Conservation (phyloP, 2,888 invertebrate genomes). For the Melikaiella ostensackeni region DNA sequence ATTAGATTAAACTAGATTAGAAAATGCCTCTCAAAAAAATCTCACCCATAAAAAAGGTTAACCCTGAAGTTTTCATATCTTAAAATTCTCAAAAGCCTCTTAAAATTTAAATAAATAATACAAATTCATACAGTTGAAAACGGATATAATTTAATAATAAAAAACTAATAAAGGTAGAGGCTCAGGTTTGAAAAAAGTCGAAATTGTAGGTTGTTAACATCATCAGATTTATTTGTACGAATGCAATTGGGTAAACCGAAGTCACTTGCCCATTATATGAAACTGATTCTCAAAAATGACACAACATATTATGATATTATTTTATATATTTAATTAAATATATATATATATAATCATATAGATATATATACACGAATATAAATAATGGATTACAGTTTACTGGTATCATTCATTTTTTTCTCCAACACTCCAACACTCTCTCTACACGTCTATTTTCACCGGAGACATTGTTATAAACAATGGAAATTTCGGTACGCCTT, state of each 20-base stretch:
- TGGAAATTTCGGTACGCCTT: conserved; percentile 37
- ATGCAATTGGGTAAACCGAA: conserved; percentile 2
- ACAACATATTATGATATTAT: background rate
- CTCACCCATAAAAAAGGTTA: no score
- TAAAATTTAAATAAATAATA: no score
- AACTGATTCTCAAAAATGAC: background rate
- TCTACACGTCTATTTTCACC: conserved; percentile 35
- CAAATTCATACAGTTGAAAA: no score
- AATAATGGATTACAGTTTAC: conserved; percentile 27
- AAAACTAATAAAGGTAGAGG: background rate
- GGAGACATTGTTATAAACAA: conserved; percentile 35
- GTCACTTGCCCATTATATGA: background rate
- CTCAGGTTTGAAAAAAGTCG: background rate
- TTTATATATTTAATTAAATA: background rate
- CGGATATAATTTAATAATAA: background rate
- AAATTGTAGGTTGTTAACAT: background rate
- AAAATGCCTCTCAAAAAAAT: no score
- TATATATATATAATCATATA: conserved; percentile 5
- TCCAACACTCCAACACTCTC: conserved; percentile 26
- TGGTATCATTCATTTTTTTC: conserved; percentile 27
- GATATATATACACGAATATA: conserved; percentile 17
- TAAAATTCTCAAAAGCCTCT: no score
- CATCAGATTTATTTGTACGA: background rate
- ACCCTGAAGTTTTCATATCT: no score
- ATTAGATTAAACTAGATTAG: no score